A percentile compares a stretch with the other conserved stretches of the same genome.
These are phyloP conservation scores for Empidonax traillii DNA, from an alignment of 2,113 vertebrate genomes.

Conservation along the genomic window DNA sequence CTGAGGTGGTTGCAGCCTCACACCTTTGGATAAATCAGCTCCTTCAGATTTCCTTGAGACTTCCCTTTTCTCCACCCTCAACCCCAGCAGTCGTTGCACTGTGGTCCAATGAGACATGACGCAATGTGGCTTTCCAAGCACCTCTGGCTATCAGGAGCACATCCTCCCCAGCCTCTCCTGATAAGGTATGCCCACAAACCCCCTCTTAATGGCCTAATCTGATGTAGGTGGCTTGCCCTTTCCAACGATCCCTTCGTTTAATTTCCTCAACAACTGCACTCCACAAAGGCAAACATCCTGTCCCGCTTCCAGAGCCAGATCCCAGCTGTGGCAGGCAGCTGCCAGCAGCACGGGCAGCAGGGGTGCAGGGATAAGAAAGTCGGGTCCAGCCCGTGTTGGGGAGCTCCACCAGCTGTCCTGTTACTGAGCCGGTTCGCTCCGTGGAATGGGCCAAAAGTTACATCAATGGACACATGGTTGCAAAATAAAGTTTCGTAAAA, in stretches of 20 bases:
- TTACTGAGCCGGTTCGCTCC: accelerated
- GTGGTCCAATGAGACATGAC: accelerated
- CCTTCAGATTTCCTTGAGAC: background rate
- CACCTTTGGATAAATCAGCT: background rate
- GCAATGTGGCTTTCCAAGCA: background rate
- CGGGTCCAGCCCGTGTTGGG: accelerated
- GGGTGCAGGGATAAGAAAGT: accelerated
- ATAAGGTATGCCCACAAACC: background rate
- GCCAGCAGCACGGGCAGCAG: background rate
- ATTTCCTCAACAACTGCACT: slow-evolving; percentile 45
- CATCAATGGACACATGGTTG: accelerated
- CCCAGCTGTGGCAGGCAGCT: background rate
- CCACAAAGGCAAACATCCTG: slow-evolving; percentile 61
- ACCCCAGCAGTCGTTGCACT: accelerated
- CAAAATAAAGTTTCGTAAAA: background rate
- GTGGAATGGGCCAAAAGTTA: background rate
- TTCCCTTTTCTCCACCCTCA: background rate
- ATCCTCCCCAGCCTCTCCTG: background rate
- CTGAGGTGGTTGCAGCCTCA: accelerated
- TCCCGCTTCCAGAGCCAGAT: background rate
- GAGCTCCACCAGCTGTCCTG: accelerated
- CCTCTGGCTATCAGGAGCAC: background rate
- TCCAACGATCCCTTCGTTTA: background rate
- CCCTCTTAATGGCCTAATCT: background rate
- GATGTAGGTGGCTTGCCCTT: background rate